Evolutionary conservation across 2,888 invertebrate species (phyloP).

Genomic region (Drosophila setosimentum): DNA sequence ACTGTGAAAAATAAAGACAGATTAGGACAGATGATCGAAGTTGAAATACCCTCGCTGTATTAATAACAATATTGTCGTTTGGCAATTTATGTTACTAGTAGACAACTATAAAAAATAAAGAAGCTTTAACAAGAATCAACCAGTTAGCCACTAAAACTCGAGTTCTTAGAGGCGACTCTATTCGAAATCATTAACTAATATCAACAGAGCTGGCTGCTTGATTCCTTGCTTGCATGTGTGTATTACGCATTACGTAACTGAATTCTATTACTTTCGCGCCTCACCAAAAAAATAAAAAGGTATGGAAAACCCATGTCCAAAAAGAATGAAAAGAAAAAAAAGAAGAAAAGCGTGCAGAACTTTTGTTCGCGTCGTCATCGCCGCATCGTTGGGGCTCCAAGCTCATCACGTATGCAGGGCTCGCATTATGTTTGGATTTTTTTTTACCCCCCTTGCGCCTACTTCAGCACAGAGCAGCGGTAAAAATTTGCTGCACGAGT

Average conservation of each 20-base stretch:
- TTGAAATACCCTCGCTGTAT: neutral
- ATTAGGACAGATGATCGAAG: neutral
- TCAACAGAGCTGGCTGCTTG: neutral
- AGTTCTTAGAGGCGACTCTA: too few relatives aligned
- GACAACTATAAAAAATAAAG: neutral
- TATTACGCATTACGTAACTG: conserved; percentile 20
- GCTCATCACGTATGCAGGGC: conserved; percentile 76
- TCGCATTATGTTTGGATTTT: conserved; percentile 61
- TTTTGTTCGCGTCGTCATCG: conserved; percentile 46
- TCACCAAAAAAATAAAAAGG: neutral
- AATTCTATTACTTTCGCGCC: conserved; percentile 10
- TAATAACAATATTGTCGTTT: neutral
- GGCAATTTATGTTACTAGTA: neutral
- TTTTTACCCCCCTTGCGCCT: conserved; percentile 1
- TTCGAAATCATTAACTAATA: neutral
- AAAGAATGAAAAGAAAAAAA: conserved; percentile 1
- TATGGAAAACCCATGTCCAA: conserved; percentile 18
- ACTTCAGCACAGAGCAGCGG: conserved; percentile 52
- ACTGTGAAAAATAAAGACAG: conserved; percentile 8
- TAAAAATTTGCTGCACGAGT: conserved; percentile 78
- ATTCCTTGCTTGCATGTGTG: neutral
- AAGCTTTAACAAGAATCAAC: neutral
- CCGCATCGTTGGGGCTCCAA: conserved; percentile 33
- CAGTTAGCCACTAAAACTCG: neutral
- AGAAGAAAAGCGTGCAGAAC: conserved; percentile 36